Percentiles rank a stretch among this genome's conserved stretches.
Evolutionary conservation across 2,888 invertebrate genomes (phyloP).

Genomic region (Nematopogon swammerdamellus): DNA sequence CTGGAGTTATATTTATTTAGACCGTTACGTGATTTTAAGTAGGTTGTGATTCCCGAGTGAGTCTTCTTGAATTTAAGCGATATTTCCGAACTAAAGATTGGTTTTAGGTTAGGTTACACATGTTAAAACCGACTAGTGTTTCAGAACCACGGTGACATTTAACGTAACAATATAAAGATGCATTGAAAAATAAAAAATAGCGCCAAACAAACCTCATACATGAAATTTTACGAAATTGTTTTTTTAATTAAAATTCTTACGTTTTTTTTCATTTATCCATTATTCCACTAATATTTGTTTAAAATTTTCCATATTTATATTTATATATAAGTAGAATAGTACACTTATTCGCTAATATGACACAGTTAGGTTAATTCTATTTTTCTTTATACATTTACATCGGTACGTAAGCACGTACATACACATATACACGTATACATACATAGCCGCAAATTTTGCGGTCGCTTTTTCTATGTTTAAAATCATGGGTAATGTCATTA

Average conservation of each 20-base stretch:
- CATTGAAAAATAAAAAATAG: background rate
- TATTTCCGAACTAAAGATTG: too few relatives aligned
- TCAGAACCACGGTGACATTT: too few relatives aligned
- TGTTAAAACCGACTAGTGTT: too few relatives aligned
- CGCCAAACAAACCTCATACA: background rate
- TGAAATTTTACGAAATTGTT: background rate
- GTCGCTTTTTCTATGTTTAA: background rate
- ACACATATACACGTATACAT: background rate
- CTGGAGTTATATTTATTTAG: too few relatives aligned
- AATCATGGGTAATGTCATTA: too few relatives aligned
- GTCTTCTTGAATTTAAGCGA: too few relatives aligned
- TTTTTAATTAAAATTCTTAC: background rate
- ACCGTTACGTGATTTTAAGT: too few relatives aligned
- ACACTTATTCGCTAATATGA: slow-evolving; percentile 52
- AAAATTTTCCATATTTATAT: slow-evolving; percentile 41
- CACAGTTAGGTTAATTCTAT: slow-evolving; percentile 51
- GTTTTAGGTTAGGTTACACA: too few relatives aligned
- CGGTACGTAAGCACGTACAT: slow-evolving; percentile 53
- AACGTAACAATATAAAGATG: background rate
- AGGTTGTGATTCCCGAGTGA: too few relatives aligned
- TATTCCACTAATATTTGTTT: slow-evolving; percentile 43
- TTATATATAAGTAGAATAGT: slow-evolving; percentile 51
- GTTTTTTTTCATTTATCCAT: slow-evolving; percentile 20
- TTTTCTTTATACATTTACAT: slow-evolving; percentile 43
- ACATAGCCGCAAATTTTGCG: background rate